Evolutionary conservation across 2,797 vertebrate genomes (phyloP).

Genomic region (Octomys mimax): DNA sequence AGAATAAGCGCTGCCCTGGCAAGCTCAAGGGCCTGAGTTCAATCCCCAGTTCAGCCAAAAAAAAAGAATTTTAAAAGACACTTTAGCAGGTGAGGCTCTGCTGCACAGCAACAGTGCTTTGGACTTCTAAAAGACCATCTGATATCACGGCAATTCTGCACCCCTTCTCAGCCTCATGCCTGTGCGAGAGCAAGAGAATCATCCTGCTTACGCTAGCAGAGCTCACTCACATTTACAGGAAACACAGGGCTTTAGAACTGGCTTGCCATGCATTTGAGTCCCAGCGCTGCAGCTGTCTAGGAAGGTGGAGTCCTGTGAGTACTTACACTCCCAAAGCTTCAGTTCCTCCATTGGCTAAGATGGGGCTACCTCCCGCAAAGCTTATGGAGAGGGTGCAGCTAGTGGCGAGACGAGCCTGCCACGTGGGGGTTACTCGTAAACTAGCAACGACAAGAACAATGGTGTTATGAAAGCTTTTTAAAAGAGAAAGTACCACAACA

Average conservation of each 20-base stretch:
- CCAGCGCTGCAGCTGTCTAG: constrained; percentile 57
- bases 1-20: no score
- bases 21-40: no score
- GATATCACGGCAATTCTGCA: constrained; percentile 37
- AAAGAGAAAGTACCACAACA: constrained; percentile 22
- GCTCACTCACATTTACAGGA: constrained; percentile 64
- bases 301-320: constrained; percentile 62
- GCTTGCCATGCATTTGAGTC: constrained; percentile 57
- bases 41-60: no score
- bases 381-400: background rate
- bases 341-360: constrained; percentile 63
- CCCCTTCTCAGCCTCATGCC: background rate
- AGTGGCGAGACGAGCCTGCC: background rate
- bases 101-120: background rate
- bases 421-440: constrained; percentile 26
- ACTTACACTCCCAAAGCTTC: constrained; percentile 51
- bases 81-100: background rate
- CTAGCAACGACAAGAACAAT: constrained; percentile 19
- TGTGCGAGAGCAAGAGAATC: background rate
- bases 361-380: constrained; percentile 10
- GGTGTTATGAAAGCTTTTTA: background rate
- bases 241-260: constrained; percentile 63
- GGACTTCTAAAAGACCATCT: constrained; percentile 23
- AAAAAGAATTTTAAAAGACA: constrained; percentile 45
- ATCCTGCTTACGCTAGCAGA: constrained; percentile 6